A percentile compares a stretch with the other conserved stretches of the same genome.
Evolutionary conservation across 2,888 invertebrate genomes (phyloP).

Genomic region (Drosophila neonasuta): DNA sequence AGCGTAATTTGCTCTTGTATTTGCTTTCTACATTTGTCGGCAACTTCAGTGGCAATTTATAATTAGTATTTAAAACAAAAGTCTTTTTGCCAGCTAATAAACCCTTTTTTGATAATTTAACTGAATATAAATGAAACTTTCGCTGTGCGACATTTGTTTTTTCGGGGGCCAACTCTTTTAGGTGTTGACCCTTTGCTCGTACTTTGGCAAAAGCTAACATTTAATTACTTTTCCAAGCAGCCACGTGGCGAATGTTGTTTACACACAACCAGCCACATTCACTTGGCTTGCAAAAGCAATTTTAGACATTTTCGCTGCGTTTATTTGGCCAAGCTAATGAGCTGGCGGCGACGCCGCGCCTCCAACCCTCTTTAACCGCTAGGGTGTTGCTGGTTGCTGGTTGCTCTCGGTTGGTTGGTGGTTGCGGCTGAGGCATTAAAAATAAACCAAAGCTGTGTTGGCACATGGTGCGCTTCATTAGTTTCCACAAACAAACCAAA

Average conservation of each 20-base stretch:
- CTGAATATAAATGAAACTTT: constrained; percentile 20
- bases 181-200: constrained; percentile 24
- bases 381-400: constrained; percentile 1
- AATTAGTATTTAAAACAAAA: constrained; percentile 4
- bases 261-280: constrained; percentile 24
- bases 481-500: constrained; percentile 43
- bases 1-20: too few species aligned
- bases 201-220: constrained; percentile 24
- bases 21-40: neutral
- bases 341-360: constrained; percentile 38
- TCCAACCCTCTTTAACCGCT: neutral
- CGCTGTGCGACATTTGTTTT: neutral
- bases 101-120: constrained; percentile 4
- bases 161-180: neutral
- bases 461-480: constrained; percentile 65
- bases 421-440: constrained; percentile 23
- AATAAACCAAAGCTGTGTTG: constrained; percentile 58
- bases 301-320: constrained; percentile 35
- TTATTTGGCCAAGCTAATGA: constrained; percentile 71
- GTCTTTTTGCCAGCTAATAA: constrained; percentile 10
- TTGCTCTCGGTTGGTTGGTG: neutral
- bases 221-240: constrained; percentile 55
- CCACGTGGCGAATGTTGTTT: constrained; percentile 61
- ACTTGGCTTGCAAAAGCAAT: constrained; percentile 25
- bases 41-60: neutral